phyloP scores from a whole-genome alignment of 2,113 vertebrate genomes.

The Bufo gargarizans region DNA sequence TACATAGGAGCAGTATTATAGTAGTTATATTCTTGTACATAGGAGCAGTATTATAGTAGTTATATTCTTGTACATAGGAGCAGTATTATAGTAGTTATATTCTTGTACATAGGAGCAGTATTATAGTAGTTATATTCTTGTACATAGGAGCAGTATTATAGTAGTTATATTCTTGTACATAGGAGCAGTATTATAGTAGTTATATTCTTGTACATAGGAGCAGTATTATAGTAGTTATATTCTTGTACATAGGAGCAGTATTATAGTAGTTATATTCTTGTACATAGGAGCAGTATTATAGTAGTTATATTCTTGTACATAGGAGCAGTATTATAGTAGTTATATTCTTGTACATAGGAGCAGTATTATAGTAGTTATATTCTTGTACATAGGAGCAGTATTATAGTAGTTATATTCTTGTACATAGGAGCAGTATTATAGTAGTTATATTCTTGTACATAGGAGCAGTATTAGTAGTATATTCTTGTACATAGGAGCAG shows the following conservation, averaged over 20 bases:
- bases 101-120: neutral
- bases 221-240: neutral
- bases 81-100: constrained; percentile 1
- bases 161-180: constrained; percentile 1
- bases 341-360: no score
- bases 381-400: neutral
- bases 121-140: no score
- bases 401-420: no score
- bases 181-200: neutral
- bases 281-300: neutral
- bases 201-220: no score
- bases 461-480: no score
- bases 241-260: neutral
- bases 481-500: no score
- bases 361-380: neutral
- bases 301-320: neutral
- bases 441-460: no score
- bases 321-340: neutral
- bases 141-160: neutral
- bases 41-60: neutral
- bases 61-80: neutral
- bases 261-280: no score
- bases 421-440: neutral
- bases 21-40: constrained; percentile 1
- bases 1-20: neutral